A percentile compares a stretch with the other conserved stretches of the same genome.
Conservation (phyloP, 2,888 invertebrate species). For the Odontothrips loti region DNA sequence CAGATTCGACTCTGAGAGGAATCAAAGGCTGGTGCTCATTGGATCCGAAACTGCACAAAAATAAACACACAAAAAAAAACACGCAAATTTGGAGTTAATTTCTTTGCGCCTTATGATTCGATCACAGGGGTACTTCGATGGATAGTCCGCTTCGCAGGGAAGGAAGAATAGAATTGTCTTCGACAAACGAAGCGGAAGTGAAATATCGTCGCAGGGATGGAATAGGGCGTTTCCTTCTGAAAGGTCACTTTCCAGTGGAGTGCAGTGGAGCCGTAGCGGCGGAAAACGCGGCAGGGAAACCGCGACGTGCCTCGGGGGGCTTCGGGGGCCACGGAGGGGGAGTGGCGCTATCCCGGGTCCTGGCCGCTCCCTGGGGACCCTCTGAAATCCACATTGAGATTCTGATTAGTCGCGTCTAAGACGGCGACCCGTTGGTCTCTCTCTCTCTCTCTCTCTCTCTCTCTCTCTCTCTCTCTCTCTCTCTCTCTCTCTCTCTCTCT, state of each 20-base stretch:
- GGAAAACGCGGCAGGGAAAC: background rate
- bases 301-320: background rate
- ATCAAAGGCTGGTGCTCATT: too few relatives aligned
- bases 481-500: background rate
- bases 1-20: too few relatives aligned
- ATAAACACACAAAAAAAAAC: too few relatives aligned
- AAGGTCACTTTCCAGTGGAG: background rate
- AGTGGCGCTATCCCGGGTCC: background rate
- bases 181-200: background rate
- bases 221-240: background rate
- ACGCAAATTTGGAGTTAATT: too few relatives aligned
- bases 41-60: too few relatives aligned
- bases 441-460: background rate
- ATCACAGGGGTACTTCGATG: too few relatives aligned
- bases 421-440: background rate
- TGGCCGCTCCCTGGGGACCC: background rate
- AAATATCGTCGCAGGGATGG: background rate
- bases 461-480: background rate
- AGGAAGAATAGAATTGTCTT: too few relatives aligned
- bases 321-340: background rate
- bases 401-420: constrained; percentile 7
- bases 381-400: background rate
- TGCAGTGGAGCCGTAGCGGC: background rate
- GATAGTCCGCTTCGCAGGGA: too few relatives aligned
- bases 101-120: too few relatives aligned